A percentile compares a stretch with the other conserved stretches of the same genome.
phyloP scores from a whole-genome alignment of 2,888 invertebrate species.

The Tetranychus piercei region DNA sequence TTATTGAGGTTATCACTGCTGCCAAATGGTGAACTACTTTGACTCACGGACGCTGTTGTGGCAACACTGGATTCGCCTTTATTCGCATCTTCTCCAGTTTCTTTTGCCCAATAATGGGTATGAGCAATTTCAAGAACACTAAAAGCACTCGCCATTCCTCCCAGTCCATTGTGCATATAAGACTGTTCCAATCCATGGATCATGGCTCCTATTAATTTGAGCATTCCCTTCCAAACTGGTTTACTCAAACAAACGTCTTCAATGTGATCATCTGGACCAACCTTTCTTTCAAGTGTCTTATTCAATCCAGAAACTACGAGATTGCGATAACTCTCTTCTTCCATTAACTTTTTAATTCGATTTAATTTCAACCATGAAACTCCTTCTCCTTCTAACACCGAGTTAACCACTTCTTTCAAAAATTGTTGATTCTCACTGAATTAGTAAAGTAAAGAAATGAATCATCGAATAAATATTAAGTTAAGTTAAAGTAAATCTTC shows the following conservation, averaged over 20 bases:
- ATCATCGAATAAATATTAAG: background rate
- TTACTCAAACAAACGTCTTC: slow-evolving; percentile 86
- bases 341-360: slow-evolving; percentile 82
- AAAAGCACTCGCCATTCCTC: slow-evolving; percentile 86
- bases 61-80: slow-evolving; percentile 27
- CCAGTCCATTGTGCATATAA: slow-evolving; percentile 75
- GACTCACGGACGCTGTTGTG: slow-evolving; percentile 36
- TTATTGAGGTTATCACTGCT: slow-evolving; percentile 44
- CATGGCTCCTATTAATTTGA: slow-evolving; percentile 72
- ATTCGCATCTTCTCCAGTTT: slow-evolving; percentile 40
- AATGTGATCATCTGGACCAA: slow-evolving; percentile 84
- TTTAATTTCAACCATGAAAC: slow-evolving; percentile 91
- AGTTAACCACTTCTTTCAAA: slow-evolving; percentile 67
- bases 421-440: slow-evolving; percentile 70
- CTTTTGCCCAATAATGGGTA: slow-evolving; percentile 91
- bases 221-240: slow-evolving; percentile 86
- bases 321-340: slow-evolving; percentile 92
- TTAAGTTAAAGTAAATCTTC: background rate
- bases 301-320: slow-evolving; percentile 87
- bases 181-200: slow-evolving; percentile 77
- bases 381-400: slow-evolving; percentile 73
- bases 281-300: slow-evolving; percentile 72
- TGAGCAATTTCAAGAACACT: slow-evolving; percentile 94
- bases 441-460: slow-evolving; percentile 16
- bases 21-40: slow-evolving; percentile 46